Conservation (phyloP, 37 sponge, comb jelly and placozoan species). For the Axinella damicornis region DNA sequence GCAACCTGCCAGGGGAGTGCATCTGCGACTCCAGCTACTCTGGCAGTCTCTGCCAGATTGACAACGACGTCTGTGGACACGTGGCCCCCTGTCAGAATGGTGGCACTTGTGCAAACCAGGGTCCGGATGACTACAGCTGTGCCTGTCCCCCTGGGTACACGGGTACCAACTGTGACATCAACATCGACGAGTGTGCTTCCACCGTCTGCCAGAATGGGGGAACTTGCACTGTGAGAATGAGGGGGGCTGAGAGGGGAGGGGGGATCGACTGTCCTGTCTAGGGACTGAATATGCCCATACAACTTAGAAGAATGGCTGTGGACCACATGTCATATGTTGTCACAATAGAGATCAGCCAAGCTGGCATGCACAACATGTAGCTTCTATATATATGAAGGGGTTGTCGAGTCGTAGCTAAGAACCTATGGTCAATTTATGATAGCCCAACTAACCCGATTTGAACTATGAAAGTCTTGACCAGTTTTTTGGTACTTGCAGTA, state of each 20-base stretch:
- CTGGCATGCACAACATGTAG: too few species aligned
- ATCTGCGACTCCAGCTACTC: slow-evolving; percentile 51
- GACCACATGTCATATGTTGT: too few species aligned
- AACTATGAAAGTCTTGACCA: too few species aligned
- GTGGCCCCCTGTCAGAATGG: slow-evolving; percentile 59
- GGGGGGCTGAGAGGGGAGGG: too few species aligned
- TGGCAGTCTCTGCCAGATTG: slow-evolving; percentile 50
- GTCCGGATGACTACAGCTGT: slow-evolving; percentile 36
- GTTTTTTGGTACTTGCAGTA: too few species aligned
- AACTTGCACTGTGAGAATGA: slow-evolving; percentile 31
- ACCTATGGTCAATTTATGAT: too few species aligned
- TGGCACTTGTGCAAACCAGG: slow-evolving; percentile 39
- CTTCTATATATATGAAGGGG: too few species aligned
- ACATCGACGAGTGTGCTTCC: slow-evolving; percentile 25
- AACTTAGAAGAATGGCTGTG: too few species aligned
- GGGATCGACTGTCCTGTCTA: neutral
- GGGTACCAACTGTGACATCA: slow-evolving; percentile 56
- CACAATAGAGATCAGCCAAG: too few species aligned
- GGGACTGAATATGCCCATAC: too few species aligned
- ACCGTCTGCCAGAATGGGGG: slow-evolving; percentile 52
- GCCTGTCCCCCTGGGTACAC: slow-evolving; percentile 51
- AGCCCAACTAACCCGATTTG: too few species aligned
- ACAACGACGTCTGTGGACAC: slow-evolving; percentile 66
- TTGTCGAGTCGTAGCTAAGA: too few species aligned
- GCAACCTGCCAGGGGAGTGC: slow-evolving; percentile 28